phyloP scores from a whole-genome alignment of 2,888 invertebrate genomes.

The Andrena fulva region DNA sequence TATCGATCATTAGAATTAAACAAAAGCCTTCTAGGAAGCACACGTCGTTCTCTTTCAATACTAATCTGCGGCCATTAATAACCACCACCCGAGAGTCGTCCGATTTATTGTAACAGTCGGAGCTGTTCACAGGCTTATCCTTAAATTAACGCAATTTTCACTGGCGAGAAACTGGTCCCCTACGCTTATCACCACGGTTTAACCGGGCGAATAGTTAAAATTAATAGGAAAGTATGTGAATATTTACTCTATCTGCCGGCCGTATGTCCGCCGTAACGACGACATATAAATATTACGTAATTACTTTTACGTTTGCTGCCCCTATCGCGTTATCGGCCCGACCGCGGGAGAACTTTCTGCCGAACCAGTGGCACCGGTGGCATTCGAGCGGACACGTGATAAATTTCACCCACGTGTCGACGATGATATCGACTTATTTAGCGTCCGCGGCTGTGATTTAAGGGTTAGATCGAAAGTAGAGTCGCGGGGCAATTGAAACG shows the following conservation, averaged over 20 bases:
- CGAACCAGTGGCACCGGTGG: constrained; percentile 45
- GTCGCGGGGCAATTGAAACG: constrained; percentile 28
- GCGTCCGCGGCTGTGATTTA: constrained; percentile 46
- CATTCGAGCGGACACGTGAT: constrained; percentile 47
- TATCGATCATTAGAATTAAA: no score
- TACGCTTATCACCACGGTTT: constrained; percentile 3
- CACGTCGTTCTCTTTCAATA: neutral
- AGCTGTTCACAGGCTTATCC: constrained; percentile 19
- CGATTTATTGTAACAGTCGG: constrained; percentile 29
- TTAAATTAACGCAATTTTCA: constrained; percentile 38
- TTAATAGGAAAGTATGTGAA: constrained; percentile 44
- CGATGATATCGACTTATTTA: constrained; percentile 58
- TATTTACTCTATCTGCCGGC: constrained; percentile 13
- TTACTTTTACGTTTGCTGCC: constrained; percentile 52
- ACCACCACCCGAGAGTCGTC: constrained; percentile 21
- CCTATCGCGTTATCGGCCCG: constrained; percentile 44
- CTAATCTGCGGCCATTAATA: constrained; percentile 31
- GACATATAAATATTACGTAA: constrained; percentile 61
- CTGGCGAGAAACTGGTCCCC: constrained; percentile 40
- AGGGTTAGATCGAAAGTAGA: constrained; percentile 23
- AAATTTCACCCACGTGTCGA: constrained; percentile 64
- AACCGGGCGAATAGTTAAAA: constrained; percentile 13
- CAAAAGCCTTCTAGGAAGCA: neutral
- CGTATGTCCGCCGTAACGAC: constrained; percentile 25
- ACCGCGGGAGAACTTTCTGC: constrained; percentile 38